These are phyloP conservation scores for Platycnemis pennipes DNA, from an alignment of 2,888 invertebrate genomes.

Conservation along the genomic window DNA sequence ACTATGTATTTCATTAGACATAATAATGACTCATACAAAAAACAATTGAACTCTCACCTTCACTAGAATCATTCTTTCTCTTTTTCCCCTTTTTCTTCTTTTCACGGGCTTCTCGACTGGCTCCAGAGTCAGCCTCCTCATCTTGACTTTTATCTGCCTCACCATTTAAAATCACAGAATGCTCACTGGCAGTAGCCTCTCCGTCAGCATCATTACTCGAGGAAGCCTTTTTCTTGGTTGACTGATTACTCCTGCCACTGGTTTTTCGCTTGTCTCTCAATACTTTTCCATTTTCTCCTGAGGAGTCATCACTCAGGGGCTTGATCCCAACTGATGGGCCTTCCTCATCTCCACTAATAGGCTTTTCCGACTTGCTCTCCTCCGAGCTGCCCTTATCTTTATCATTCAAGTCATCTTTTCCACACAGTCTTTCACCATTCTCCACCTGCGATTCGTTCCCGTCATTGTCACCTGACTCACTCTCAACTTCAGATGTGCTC, in stretches of 20 bases:
- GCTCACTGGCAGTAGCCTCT: background rate
- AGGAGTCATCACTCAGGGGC: background rate
- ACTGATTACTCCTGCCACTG: background rate
- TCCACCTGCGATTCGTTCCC: background rate
- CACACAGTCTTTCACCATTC: background rate
- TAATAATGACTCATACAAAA: too few species aligned
- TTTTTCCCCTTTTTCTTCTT: background rate
- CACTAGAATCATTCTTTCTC: background rate
- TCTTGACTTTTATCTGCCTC: background rate
- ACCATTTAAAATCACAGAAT: conserved; percentile 8
- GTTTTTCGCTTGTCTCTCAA: background rate
- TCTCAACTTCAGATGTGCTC: background rate
- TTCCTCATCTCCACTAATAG: background rate
- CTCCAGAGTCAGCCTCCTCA: background rate
- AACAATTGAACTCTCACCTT: background rate
- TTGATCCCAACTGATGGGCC: background rate
- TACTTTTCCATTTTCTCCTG: background rate
- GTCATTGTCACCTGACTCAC: background rate
- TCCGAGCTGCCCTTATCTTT: background rate
- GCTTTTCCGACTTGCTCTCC: background rate
- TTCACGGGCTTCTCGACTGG: background rate
- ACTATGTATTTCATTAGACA: too few species aligned
- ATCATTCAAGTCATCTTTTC: background rate
- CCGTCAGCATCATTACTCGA: background rate
- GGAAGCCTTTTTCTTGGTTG: background rate